Evolutionary conservation across 1,140 invertebrate species (phyloP).

Genomic region (Caerostris darwini): DNA sequence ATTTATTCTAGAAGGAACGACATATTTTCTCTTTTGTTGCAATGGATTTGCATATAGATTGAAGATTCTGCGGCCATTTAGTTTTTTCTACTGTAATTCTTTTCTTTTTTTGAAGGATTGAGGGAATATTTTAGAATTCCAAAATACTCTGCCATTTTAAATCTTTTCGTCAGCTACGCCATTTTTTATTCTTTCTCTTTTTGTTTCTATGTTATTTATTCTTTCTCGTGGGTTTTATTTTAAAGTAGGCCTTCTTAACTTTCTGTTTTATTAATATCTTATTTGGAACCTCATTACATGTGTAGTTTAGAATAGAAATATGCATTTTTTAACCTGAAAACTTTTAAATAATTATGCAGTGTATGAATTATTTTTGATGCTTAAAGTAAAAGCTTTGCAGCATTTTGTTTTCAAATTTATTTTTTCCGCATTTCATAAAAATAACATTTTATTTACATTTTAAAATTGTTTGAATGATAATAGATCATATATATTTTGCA

Average conservation of each 20-base stretch:
- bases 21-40: slow-evolving; percentile 16
- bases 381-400: not conserved
- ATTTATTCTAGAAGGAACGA: not conserved
- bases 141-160: not conserved
- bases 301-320: not conserved
- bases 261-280: not conserved
- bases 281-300: not conserved
- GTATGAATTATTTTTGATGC: not conserved
- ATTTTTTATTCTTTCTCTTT: not conserved
- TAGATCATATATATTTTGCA: too few species aligned
- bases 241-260: not conserved
- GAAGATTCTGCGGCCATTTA: not conserved
- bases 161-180: not conserved
- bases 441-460: too few species aligned
- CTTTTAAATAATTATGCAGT: not conserved
- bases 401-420: not conserved
- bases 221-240: not conserved
- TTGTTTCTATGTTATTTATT: not conserved
- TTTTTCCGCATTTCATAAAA: not conserved
- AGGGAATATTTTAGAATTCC: slow-evolving; percentile 7
- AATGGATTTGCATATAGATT: slow-evolving; percentile 25
- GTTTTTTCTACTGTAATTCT: not conserved
- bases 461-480: too few species aligned
- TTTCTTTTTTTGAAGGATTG: not conserved
- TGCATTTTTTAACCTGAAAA: not conserved